Base-by-base conservation (phyloP, 2,113 vertebrate species). In the Raja brachyura region DNA sequence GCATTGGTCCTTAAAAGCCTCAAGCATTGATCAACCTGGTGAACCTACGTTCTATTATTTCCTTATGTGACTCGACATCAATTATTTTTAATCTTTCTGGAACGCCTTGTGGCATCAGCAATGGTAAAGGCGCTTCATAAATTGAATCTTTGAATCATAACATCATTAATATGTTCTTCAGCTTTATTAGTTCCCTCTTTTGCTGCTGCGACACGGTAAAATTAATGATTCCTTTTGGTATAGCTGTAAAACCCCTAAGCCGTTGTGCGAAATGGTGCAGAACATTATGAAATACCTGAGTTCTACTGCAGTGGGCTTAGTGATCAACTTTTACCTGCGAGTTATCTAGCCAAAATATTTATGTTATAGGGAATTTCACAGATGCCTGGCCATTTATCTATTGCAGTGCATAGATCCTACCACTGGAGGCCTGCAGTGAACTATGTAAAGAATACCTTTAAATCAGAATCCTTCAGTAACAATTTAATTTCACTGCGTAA, bases 401-500 rank as follows among this genome's bases (percentile, higher is more conserved):
- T 0, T 90, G 63, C 31, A 68, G 61, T 33, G n/a, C 20, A 39
- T 90, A 22, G 10, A 70, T 39, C 20, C 16, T 70, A 90, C 63
- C 86, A 70, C 31, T 39, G 31, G 86, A 90, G 63, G 86, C 86
- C 86, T 39, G 61, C 31, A 90, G 8, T 90, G 31, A 90, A n/a
- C 86, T 68, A 70, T 70, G 33, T 90, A 68, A 68, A 22, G 61
- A 39, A 33, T 90, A 90, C 31, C 14, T 68, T 61, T 6, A 66
- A 22, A 31, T 70, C n/a, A 18, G 31, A 90, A 22, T 13, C 33
- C 39, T 90, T 11, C 86, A 39, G 9, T 70, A 39, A 70, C 39
- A 4, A 6, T 90, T 70, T 90, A 16, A 68, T 28, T 90, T 70
- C 33, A 39, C 14, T 90, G 6, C n/a, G 68, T 0, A 10, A 16